Conservation (phyloP, 2,797 vertebrate genomes). For the Carduelis carduelis region DNA sequence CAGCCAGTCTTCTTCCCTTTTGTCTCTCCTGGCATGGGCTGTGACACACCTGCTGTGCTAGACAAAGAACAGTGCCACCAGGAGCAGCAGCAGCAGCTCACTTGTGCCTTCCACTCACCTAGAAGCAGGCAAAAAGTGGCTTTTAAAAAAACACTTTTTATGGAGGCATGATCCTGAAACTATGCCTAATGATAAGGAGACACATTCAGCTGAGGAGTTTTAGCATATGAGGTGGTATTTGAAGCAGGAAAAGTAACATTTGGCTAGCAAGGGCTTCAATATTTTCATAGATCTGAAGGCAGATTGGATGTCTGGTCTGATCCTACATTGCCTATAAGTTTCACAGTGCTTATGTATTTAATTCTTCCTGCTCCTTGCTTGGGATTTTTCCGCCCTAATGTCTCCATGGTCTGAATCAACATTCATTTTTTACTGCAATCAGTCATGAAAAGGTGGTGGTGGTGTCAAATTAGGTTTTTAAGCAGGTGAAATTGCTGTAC, state of each 20-base stretch:
- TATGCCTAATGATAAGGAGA: not conserved
- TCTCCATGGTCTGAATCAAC: not conserved
- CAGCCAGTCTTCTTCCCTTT: not conserved
- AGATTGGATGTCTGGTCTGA: not conserved
- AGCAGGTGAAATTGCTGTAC: not conserved
- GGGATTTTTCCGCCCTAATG: not conserved
- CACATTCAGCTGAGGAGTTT: not conserved
- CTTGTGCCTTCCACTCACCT: not conserved
- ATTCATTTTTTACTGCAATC: not conserved
- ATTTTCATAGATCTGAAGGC: not conserved
- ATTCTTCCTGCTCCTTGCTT: not conserved
- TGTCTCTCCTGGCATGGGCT: not conserved
- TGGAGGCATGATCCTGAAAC: not conserved
- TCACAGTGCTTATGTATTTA: not conserved
- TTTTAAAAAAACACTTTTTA: not conserved
- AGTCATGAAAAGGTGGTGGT: not conserved
- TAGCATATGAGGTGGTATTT: not conserved
- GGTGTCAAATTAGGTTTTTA: not conserved
- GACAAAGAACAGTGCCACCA: accelerated
- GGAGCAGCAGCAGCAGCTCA: not conserved
- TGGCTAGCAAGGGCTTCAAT: not conserved
- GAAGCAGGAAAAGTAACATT: not conserved
- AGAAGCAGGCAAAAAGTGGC: not conserved
- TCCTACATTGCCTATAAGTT: not conserved
- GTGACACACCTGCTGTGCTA: not conserved